Evolutionary conservation across 64 coral and sea anemone species (phyloP).

Genomic region (Trachythela sp.): DNA sequence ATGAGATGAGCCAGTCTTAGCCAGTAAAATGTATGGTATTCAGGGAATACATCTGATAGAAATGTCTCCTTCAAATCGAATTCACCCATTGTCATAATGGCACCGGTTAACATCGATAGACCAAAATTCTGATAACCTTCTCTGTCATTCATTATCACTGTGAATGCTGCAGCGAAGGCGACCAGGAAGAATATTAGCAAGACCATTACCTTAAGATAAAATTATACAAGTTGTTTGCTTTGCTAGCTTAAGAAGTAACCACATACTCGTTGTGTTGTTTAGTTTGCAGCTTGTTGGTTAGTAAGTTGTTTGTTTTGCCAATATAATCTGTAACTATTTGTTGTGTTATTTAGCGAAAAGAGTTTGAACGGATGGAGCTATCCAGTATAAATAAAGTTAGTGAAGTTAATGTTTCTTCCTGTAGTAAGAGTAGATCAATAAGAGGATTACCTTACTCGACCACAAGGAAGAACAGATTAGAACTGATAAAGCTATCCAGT

Average conservation of each 20-base stretch:
- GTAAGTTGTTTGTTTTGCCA: too few species aligned
- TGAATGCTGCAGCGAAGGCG: not conserved
- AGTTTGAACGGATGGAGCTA: too few species aligned
- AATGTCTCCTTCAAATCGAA: not conserved
- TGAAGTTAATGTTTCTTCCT: too few species aligned
- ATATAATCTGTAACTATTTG: too few species aligned
- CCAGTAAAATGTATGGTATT: not conserved
- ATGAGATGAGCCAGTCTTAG: not conserved
- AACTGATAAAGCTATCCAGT: too few species aligned
- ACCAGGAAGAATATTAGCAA: slow-evolving; percentile 3
- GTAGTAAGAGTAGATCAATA: too few species aligned
- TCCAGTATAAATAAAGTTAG: too few species aligned
- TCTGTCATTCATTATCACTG: not conserved
- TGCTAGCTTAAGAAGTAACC: not conserved
- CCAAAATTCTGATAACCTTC: not conserved
- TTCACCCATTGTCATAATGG: not conserved
- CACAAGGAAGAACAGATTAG: too few species aligned
- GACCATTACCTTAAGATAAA: not conserved
- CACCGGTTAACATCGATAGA: not conserved
- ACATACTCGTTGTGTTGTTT: too few species aligned
- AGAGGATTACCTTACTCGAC: too few species aligned
- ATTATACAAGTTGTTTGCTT: not conserved
- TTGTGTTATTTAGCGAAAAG: too few species aligned
- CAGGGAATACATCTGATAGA: not conserved
- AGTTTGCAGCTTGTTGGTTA: too few species aligned